These are phyloP conservation scores for Cichlasoma orientale DNA, from an alignment of 2,797 vertebrate genomes.

Conservation along the genomic window DNA sequence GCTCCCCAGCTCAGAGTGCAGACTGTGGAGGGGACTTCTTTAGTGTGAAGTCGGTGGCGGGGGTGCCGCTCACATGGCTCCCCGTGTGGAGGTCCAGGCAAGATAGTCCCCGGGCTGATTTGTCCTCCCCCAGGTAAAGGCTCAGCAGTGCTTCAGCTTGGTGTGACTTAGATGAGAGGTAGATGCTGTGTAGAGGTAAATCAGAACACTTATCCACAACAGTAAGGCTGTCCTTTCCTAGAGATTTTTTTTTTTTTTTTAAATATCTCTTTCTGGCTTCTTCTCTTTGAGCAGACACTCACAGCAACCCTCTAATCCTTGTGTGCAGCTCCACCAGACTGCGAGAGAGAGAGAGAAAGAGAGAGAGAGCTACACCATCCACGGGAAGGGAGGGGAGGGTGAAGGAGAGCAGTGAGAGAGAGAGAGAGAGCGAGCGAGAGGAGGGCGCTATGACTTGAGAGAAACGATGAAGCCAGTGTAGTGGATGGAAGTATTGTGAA, in stretches of 20 bases:
- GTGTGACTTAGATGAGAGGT: slow-evolving; percentile 10
- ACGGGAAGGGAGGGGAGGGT: slow-evolving; percentile 71
- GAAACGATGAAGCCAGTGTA: slow-evolving; percentile 53
- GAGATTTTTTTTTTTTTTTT: not conserved
- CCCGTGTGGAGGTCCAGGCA: slow-evolving; percentile 75
- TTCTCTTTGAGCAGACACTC: slow-evolving; percentile 73
- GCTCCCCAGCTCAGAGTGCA: slow-evolving; percentile 46
- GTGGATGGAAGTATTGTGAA: slow-evolving; percentile 41
- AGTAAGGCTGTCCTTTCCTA: slow-evolving; percentile 36
- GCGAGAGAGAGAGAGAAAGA: slow-evolving; percentile 71
- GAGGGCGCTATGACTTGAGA: slow-evolving; percentile 61
- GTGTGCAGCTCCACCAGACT: slow-evolving; percentile 77
- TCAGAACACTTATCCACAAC: slow-evolving; percentile 61
- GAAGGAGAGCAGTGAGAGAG: slow-evolving; percentile 64
- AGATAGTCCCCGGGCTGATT: slow-evolving; percentile 58
- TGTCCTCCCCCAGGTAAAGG: slow-evolving; percentile 62
- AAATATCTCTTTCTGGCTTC: slow-evolving; percentile 49
- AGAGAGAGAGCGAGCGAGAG: slow-evolving; percentile 55
- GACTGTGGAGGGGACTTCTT: slow-evolving; percentile 69
- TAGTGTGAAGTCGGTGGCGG: slow-evolving; percentile 51
- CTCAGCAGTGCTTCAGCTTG: slow-evolving; percentile 37
- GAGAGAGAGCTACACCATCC: slow-evolving; percentile 73
- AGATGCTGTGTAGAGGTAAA: slow-evolving; percentile 39
- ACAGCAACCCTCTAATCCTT: slow-evolving; percentile 77
- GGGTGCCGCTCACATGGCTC: slow-evolving; percentile 82